Base-by-base conservation (phyloP, 1,140 invertebrate genomes). In the Thaumetopoea pityocampa region DNA sequence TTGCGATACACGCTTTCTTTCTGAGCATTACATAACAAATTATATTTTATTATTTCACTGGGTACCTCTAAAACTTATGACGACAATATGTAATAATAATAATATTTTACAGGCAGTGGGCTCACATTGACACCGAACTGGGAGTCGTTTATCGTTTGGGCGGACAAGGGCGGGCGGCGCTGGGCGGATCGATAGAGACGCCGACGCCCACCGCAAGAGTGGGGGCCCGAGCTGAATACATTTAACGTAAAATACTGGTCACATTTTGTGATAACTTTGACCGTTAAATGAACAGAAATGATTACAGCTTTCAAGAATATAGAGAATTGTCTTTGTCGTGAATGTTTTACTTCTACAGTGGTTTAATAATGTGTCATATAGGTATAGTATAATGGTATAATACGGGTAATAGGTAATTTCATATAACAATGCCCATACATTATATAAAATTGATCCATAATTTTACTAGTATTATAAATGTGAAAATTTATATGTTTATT, bases 91-190 rank as follows among this genome's bases (percentile, higher is more conserved):
- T 67, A 62, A 62, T 55, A 63, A 58, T 56, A 76, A 73, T 71
- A 67, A 67, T 47, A 60, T 66, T 71, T 76, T 73, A 76, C 68
- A 69, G 58, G 50, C 55, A 41, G 48, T 40, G 51, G 42, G 47
- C 34, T 56, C 49, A 57, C 55, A 61, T 63, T 52, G 48, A 41
- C 56, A 43, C 26, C 42, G 40, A 29, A 42, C 16, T 17, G 40
- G 41, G 35, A 49, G 50, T 34, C 28, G 30, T 46, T 54, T 55
- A 56, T 61, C 51, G 34, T 30, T 26, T 45, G 65, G 63, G 62
- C 54, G 62, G 48, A 26, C 24, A 14, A 15, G 37, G 61, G 67
- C 66, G 69, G 71, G 61, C 61, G 56, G 55, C 17, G 42, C 14
- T 34, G 37, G 48, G 51, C 47, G 65, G 61, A 69, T 74, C 76